Evolutionary conservation across 1,140 invertebrate genomes (phyloP).

Genomic region (Andrena cerasifolii): DNA sequence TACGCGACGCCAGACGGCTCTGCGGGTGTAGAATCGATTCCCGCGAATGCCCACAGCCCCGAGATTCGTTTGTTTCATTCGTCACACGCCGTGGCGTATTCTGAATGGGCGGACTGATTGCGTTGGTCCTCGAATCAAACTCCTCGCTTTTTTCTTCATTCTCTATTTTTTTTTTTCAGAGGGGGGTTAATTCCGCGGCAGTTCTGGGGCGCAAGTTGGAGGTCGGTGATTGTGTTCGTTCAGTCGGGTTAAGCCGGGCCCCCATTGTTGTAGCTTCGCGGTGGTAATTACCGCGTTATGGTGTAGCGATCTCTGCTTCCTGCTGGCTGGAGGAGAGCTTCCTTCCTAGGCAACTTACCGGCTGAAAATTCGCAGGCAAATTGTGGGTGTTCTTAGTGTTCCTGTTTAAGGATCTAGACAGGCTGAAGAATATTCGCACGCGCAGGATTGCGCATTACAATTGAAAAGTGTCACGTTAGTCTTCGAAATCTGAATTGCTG

Average conservation of each 20-base stretch:
- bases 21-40: slow-evolving; percentile 15
- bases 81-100: not conserved
- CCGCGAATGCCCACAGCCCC: not conserved
- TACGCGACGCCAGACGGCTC: slow-evolving; percentile 7
- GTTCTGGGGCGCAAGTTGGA: not conserved
- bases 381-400: too few relatives aligned
- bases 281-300: not conserved
- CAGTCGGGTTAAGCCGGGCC: not conserved
- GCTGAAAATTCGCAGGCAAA: too few relatives aligned
- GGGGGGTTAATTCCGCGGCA: not conserved
- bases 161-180: not conserved
- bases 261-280: not conserved
- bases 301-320: not conserved
- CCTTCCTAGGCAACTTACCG: too few relatives aligned
- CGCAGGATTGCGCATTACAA: too few relatives aligned
- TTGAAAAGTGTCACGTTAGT: too few relatives aligned
- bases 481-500: too few relatives aligned
- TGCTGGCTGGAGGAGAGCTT: not conserved
- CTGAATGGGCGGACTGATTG: slow-evolving; percentile 28
- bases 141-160: slow-evolving; percentile 1
- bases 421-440: too few relatives aligned
- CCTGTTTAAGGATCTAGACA: too few relatives aligned
- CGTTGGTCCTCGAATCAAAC: slow-evolving; percentile 4
- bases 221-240: not conserved
- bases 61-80: slow-evolving; percentile 21